Conservation (phyloP, 2,113 vertebrate genomes). For the Accipiter cooperii region DNA sequence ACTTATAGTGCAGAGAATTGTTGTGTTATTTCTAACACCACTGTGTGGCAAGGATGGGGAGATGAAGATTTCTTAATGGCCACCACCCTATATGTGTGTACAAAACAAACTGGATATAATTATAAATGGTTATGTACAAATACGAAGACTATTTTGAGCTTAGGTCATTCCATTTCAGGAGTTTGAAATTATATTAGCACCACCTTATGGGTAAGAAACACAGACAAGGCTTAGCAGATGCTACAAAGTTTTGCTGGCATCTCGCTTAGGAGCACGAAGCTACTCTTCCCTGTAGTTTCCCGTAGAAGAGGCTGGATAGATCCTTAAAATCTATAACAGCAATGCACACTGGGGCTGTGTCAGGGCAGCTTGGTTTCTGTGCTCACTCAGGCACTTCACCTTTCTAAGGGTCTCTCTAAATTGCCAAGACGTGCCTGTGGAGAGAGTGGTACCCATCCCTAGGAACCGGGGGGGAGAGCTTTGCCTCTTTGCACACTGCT, state of each 20-base stretch:
- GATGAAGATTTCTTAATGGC: not conserved
- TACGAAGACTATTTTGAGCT: not conserved
- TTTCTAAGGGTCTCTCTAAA: not conserved
- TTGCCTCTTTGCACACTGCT: not conserved
- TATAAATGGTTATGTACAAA: not conserved
- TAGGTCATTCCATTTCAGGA: not conserved
- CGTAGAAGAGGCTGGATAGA: not conserved
- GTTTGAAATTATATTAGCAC: not conserved
- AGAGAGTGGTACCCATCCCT: not conserved
- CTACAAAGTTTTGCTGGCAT: not conserved
- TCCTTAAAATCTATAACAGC: not conserved
- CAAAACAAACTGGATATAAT: not conserved
- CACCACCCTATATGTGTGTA: no score
- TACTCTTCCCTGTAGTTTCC: not conserved
- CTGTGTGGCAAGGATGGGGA: not conserved
- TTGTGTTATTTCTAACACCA: not conserved
- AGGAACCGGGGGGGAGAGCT: not conserved
- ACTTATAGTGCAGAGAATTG: not conserved
- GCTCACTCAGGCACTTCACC: not conserved
- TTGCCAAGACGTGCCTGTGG: rapidly evolving
- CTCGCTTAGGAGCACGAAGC: not conserved
- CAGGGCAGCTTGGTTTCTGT: not conserved
- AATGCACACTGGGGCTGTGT: not conserved
- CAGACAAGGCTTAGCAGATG: not conserved
- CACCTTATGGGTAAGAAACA: not conserved